phyloP scores from a whole-genome alignment of 2,888 invertebrate genomes.

The Drosophila cracens region DNA sequence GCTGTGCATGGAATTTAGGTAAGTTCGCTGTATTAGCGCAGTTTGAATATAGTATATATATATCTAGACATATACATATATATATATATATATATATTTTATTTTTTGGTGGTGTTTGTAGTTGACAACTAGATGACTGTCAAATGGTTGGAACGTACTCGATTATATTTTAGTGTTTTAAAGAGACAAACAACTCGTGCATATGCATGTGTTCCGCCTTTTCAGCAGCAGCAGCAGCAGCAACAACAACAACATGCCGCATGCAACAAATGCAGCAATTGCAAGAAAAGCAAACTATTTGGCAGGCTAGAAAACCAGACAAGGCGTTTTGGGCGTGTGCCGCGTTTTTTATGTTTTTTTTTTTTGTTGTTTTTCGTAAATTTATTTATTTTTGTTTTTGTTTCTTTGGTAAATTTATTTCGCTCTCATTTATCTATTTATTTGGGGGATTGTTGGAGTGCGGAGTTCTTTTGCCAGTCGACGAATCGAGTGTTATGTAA shows the following conservation, averaged over 20 bases:
- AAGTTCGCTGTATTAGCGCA: background rate
- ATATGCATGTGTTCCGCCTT: constrained; percentile 63
- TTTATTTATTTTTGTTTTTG: constrained; percentile 36
- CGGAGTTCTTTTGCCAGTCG: constrained; percentile 56
- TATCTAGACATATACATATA: background rate
- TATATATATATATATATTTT: background rate
- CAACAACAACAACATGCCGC: constrained; percentile 15
- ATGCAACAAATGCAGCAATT: constrained; percentile 20
- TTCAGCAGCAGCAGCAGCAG: constrained; percentile 22
- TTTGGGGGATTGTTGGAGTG: constrained; percentile 28
- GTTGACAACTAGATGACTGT: constrained; percentile 22
- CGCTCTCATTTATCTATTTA: constrained; percentile 45
- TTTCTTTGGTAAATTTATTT: constrained; percentile 45
- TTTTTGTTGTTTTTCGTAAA: background rate
- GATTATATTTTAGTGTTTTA: constrained; percentile 36
- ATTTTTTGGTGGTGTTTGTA: constrained; percentile 17
- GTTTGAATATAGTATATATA: no score
- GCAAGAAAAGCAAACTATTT: constrained; percentile 31
- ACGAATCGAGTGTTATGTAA: constrained; percentile 59
- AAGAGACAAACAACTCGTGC: constrained; percentile 19
- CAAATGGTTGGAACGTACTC: constrained; percentile 36
- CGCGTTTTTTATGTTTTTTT: constrained; percentile 32
- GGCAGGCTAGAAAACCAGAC: constrained; percentile 27
- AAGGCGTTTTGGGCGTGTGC: constrained; percentile 70
- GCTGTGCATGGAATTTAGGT: constrained; percentile 14